phyloP scores from a whole-genome alignment of 2,888 invertebrate genomes.

The Eremobia ochroleuca region DNA sequence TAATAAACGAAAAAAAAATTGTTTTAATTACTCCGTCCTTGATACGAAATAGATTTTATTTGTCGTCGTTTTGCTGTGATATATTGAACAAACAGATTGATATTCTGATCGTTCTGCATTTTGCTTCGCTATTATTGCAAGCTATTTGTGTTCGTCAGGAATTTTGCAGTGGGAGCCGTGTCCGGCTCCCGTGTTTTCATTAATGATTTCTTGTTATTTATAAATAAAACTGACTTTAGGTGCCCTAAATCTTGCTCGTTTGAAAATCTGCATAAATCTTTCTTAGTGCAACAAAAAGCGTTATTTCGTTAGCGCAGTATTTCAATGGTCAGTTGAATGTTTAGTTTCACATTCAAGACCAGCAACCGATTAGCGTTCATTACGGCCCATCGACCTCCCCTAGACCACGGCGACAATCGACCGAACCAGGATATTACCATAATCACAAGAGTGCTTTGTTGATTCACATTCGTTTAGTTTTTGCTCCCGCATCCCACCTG shows the following conservation, averaged over 20 bases:
- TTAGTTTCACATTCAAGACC: conserved; percentile 10
- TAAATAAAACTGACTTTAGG: conserved; percentile 37
- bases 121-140: conserved; percentile 21
- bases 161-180: conserved; percentile 42
- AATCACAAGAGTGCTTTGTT: conserved; percentile 38
- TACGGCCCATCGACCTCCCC: conserved; percentile 32
- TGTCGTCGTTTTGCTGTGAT: conserved; percentile 16
- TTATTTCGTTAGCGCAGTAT: conserved; percentile 6
- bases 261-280: conserved; percentile 28
- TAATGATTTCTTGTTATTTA: conserved; percentile 38
- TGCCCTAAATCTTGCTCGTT: conserved; percentile 29
- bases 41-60: conserved; percentile 42
- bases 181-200: conserved; percentile 48
- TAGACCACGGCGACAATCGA: conserved; percentile 21
- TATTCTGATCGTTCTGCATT: conserved; percentile 28
- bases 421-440: conserved; percentile 47
- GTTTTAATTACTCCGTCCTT: conserved; percentile 49
- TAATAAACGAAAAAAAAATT: conserved; percentile 22
- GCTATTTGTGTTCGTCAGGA: conserved; percentile 38
- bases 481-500: conserved; percentile 52
- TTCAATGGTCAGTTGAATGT: conserved; percentile 29
- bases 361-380: conserved; percentile 20
- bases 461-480: conserved; percentile 53
- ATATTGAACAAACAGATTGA: conserved; percentile 18
- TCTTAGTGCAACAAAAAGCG: conserved; percentile 4